Evolutionary conservation across 1,140 invertebrate species (phyloP), one percentile per base, ranked within the genome.

Genomic region (Cotesia glomerata): DNA sequence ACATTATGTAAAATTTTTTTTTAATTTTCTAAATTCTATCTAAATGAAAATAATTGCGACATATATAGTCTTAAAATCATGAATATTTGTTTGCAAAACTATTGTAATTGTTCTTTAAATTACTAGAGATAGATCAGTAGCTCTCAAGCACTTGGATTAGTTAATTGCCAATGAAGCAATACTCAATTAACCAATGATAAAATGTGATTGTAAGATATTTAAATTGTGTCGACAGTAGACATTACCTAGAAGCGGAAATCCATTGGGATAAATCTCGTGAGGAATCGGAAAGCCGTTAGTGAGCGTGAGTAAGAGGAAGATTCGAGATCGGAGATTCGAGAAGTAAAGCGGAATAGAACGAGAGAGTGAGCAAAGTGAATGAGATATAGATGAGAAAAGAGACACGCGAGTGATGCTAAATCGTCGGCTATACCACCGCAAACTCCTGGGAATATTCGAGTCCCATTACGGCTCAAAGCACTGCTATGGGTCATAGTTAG

Each of bases 371-470:
- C 13, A n/a, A 49, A 51, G 34, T 11, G 45, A 39, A 58, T 59
- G 56, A 35, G 34, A 71, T 35, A 49, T 52, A 54, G 69, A 62
- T 56, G 56, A 45, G 39, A 45, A 5, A 45, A 45, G 5, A 11
- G 35, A 9, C 49, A 67, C 49, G 26, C 45, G 35, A 67, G 51
- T 32, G 13, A 32, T 74, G 67, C 65, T 32, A 72, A 69, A 73
- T 73, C 59, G 72, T 64, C 26, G 16, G 61, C 66, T 71, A 77
- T 74, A 70, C 73, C 26, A 54, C 74, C 65, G 59, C 61, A 75
- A 76, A 74, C 74, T 80, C 75, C 74, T 70, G 39, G 72, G 73
- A 75, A 79, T 79, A 80, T 80, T 74, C 76, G 62, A 78, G 74
- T 70, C 76, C 79, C 75, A 79, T 79, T 79, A 79, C 74, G 51